Base-by-base conservation (phyloP, 2,113 vertebrate species). In the Chaetops frenatus region DNA sequence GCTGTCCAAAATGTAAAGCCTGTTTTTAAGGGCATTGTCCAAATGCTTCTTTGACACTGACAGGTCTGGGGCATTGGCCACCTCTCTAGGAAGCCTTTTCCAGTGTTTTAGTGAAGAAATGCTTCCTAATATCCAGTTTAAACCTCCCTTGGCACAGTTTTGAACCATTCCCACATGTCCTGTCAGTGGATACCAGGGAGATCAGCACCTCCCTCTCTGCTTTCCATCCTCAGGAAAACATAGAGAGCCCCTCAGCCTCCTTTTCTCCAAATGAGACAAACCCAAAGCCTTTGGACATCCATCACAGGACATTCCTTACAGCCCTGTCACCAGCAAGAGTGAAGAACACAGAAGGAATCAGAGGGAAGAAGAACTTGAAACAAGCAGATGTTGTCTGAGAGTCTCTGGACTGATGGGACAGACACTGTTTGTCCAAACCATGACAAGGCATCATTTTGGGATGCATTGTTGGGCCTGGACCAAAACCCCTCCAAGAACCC, bases 111-210 rank as follows among this genome's bases (percentile, higher is more conserved):
- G 35, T 60, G 72, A 57, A 62, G 12, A 80, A 89, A 67, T 11
- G 2, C 12, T 50, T 72, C 58, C 48, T 4, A 16, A 45, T 28
- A 8, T 6, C 38, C 25, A n/a, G 7, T n/a, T 15, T 54, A 29
- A 69, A 40, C n/a, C 22, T 25, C 3, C 12, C 8, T 8, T 11
- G n/a, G 12, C 0, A 2, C 24, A 31, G 25, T 53, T 85, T 86
- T 74, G 56, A 66, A 16, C 27, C 36, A 54, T 53, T 62, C 24
- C 31, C 23, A n/a, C 0, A 0, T 1, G 1, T 42, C 10, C 45
- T 60, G 4, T 10, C 50, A 19, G 23, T 33, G 45, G 40, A 54
- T 22, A 3, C 8, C 40, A 29, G 14, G 21, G 27, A 70, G 11
- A 77, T 65, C 45, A 51, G 15, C 45, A 56, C 7, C 1, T 62